A percentile compares a stretch with the other conserved stretches of the same genome.
Conservation (phyloP, 2,888 invertebrate species). For the Mesochorus sp. region DNA sequence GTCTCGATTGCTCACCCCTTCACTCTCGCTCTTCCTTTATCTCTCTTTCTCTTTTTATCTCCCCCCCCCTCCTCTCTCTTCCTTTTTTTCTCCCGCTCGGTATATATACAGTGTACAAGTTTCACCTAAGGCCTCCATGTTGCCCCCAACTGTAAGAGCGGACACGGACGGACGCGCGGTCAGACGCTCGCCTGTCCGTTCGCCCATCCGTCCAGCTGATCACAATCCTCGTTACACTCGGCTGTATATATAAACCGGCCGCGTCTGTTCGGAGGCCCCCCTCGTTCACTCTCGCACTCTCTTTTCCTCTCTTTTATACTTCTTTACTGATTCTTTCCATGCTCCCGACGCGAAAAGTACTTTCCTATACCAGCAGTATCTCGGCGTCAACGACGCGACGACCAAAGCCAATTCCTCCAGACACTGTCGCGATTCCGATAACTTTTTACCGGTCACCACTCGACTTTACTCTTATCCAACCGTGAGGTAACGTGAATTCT, state of each 20-base stretch:
- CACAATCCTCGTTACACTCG: slow-evolving; percentile 77
- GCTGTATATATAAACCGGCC: slow-evolving; percentile 58
- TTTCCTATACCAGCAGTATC: not conserved
- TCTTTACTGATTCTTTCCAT: slow-evolving; percentile 22
- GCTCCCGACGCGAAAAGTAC: slow-evolving; percentile 28
- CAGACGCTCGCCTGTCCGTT: slow-evolving; percentile 57
- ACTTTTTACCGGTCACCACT: slow-evolving; percentile 38
- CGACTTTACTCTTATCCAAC: not conserved
- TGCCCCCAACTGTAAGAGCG: slow-evolving; percentile 43
- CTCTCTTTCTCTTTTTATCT: slow-evolving; percentile 62
- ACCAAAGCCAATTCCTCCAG: slow-evolving; percentile 4
- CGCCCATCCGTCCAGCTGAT: slow-evolving; percentile 66
- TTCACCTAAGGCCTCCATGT: slow-evolving; percentile 56
- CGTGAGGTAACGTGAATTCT: not conserved
- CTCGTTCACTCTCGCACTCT: slow-evolving; percentile 19
- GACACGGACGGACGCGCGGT: slow-evolving; percentile 33
- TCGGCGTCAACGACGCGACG: not conserved
- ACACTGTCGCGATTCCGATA: slow-evolving; percentile 24
- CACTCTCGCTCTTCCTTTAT: slow-evolving; percentile 63
- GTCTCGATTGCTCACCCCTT: slow-evolving; percentile 44
- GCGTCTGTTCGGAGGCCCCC: slow-evolving; percentile 17
- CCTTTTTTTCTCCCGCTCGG: slow-evolving; percentile 41
- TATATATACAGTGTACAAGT: slow-evolving; percentile 36
- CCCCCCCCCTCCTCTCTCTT: slow-evolving; percentile 58
- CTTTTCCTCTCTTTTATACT: not conserved